phyloP scores from a whole-genome alignment of 2,888 invertebrate genomes.

The Salpingus planirostris region DNA sequence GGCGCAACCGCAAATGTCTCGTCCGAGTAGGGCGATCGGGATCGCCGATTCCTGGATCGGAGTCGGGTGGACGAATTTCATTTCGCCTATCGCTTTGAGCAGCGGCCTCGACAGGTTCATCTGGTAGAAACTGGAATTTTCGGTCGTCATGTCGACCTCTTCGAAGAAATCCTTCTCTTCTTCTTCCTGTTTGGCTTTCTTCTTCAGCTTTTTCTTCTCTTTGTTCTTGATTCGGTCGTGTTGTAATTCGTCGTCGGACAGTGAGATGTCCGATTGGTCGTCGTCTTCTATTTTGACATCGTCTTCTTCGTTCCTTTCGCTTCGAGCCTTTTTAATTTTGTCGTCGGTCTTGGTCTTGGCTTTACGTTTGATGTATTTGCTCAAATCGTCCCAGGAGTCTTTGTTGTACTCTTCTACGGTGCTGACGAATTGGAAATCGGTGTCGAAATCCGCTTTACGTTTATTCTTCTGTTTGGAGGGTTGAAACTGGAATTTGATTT shows the following conservation, averaged over 20 bases:
- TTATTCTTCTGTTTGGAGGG: constrained; percentile 65
- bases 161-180: constrained; percentile 49
- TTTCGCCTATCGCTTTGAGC: constrained; percentile 77
- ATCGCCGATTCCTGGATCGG: constrained; percentile 95
- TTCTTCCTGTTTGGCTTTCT: constrained; percentile 30
- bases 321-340: constrained; percentile 57
- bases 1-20: constrained; percentile 97
- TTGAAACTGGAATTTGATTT: constrained; percentile 56
- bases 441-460: constrained; percentile 66
- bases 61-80: constrained; percentile 90
- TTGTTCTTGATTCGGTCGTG: constrained; percentile 61
- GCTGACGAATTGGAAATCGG: constrained; percentile 72
- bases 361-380: constrained; percentile 48
- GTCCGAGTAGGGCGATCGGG: constrained; percentile 82
- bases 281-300: constrained; percentile 46
- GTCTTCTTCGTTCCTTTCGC: constrained; percentile 43
- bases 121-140: constrained; percentile 70
- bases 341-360: constrained; percentile 76
- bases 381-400: constrained; percentile 43
- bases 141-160: constrained; percentile 58
- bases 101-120: constrained; percentile 95
- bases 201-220: constrained; percentile 46
- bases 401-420: constrained; percentile 71
- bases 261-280: constrained; percentile 49
- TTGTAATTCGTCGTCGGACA: constrained; percentile 72